Base-by-base conservation (phyloP, 1,140 invertebrate species). In the Anthonomus grandis region DNA sequence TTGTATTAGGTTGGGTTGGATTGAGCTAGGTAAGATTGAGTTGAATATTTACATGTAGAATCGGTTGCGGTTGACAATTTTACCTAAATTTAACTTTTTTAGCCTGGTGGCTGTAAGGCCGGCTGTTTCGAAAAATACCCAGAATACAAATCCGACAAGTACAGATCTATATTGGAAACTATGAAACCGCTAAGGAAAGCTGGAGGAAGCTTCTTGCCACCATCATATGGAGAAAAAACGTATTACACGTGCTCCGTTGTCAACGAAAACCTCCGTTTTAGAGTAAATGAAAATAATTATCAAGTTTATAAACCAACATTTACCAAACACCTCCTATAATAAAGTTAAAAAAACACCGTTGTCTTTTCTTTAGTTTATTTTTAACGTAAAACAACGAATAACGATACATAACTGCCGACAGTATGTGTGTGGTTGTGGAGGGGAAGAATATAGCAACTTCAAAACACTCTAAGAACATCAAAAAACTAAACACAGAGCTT, bases 111-210 rank as follows among this genome's bases (percentile, higher is more conserved):
- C 46, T 65, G 59, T 50, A 67, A 73, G 23, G 66, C 62, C 13
- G 71, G 71, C 12, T 66, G 68, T 34, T 73, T 73, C 19, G 52
- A 63, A n/a, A 64, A 61, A 42, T 73, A 58, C 27, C 71, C 71
- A 1, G 61, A 60, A 41, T 61, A 67, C 45, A 64, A 60, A 50
- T 41, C 61, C 0, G 59, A 64, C 12, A 70, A 60, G 54, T 70
- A 68, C 24, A 41, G 48, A 27, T 18, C 41, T 0, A 48, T 52
- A 36, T 41, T n/a, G 12, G 50, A 63, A 15, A 41, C 46, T 21
- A 38, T 61, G 3, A 63, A 59, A 27, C 55, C 56, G 2, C 49
- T 23, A 23, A 59, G 49, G 25, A 25, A 6, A 45, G 12, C 2
- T 17, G 4, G 54, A 47, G 58, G 42, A 54, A 27, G 44, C 4